Percentiles rank a stretch among this genome's conserved stretches.
These are phyloP conservation scores for Thamnophis sirtalis DNA, from an alignment of 2,113 vertebrate species.

Conservation along the genomic window DNA sequence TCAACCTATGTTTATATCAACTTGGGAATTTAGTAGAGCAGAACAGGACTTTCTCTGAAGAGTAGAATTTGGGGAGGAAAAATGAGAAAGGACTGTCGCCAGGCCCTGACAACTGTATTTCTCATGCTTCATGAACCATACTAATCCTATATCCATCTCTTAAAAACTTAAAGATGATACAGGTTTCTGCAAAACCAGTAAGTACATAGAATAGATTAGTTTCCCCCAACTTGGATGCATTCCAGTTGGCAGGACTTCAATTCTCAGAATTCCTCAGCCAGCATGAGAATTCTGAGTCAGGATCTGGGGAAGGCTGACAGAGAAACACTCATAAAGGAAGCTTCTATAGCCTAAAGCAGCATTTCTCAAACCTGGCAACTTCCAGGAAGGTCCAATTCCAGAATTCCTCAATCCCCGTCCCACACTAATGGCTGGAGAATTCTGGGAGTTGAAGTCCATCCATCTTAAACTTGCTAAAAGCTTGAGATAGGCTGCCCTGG, in stretches of 20 bases:
- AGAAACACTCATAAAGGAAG: neutral
- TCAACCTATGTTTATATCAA: neutral
- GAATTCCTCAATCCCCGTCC: neutral
- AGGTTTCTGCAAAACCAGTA: neutral
- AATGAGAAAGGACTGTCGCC: neutral
- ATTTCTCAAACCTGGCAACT: neutral
- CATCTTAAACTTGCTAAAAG: neutral
- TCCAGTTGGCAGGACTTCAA: neutral
- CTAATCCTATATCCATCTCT: neutral
- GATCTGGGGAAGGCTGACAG: neutral
- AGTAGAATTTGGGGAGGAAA: neutral
- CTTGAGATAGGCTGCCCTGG: neutral
- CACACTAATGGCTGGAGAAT: neutral
- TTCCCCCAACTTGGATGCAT: neutral
- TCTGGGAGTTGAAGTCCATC: neutral
- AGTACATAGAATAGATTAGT: neutral
- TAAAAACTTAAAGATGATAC: neutral
- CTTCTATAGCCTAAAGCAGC: neutral
- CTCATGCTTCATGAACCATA: neutral
- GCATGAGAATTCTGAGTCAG: neutral
- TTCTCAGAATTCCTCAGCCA: neutral
- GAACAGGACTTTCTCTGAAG: neutral
- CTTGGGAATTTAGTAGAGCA: neutral
- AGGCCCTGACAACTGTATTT: neutral
- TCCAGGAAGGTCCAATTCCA: neutral